Base-by-base conservation (phyloP, 2,888 invertebrate species). In the Orchesellides sinensis region DNA sequence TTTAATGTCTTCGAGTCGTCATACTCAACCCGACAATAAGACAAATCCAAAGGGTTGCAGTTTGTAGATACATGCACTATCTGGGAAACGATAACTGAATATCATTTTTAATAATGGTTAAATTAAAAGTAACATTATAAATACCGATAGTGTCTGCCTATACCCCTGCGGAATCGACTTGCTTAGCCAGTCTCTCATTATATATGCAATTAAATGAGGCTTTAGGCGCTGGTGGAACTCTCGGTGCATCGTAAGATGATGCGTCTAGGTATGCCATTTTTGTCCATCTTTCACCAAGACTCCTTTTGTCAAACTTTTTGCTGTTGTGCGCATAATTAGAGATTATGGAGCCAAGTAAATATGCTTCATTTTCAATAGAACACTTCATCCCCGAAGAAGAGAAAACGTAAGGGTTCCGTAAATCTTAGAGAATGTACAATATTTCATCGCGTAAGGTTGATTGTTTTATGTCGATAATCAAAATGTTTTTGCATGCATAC, bases 281-380 rank as follows among this genome's bases (percentile, higher is more conserved):
- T 1, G 25, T 49, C 74, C 74, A 74, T 1, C 74, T 49, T 19
- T 61, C 73, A 19, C 12, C 2, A 1, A 61, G 4, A 1, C 61
- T 40, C 1, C 8, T 0, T 21, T 10, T 29, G 4, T 47, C 61
- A 21, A 61, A 73, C 10, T 10, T 19, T 49, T 47, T 61, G 6
- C 21, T 21, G 1, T 6, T n/a, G 5, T 17, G 3, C 2, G 61
- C 32, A 49, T 29, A 47, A 4, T 73, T 27, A 3, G 14, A n/a
- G 12, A 45, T 29, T 14, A 73, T 73, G 1, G 61, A 14, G 2
- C 74, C 74, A 0, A 65, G 23, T 17, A 74, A 6, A 17, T 74
- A 74, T 12, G 74, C 74, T 25, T 63, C 74, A 54, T 74, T 74
- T 19, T 74, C 63, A 6, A n/a, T 4, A 12, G 74, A 52, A 29